A percentile compares a stretch with the other conserved stretches of the same genome.
phyloP scores from a whole-genome alignment of 2,113 vertebrate genomes.

The Suricata suricatta region DNA sequence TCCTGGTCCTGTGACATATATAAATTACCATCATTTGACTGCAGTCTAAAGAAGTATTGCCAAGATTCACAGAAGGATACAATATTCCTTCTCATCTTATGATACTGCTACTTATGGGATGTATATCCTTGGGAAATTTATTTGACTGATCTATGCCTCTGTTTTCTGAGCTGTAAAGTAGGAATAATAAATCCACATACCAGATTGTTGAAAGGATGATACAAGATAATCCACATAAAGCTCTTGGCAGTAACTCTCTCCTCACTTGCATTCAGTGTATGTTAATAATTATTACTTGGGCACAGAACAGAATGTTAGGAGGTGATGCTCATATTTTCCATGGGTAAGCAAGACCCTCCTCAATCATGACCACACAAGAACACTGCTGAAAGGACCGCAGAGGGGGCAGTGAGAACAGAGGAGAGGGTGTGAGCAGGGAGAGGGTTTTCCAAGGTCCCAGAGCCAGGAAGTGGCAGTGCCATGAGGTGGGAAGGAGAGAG shows the following conservation, averaged over 20 bases:
- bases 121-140: not conserved
- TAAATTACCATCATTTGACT: not conserved
- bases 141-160: not conserved
- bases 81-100: not conserved
- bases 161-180: not conserved
- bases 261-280: not conserved
- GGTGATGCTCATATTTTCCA: not conserved
- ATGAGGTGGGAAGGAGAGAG: not conserved
- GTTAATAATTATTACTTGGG: not conserved
- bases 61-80: not conserved
- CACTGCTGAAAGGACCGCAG: not conserved
- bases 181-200: not conserved
- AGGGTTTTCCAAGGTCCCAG: not conserved
- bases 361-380: not conserved
- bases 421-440: not conserved
- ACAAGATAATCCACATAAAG: not conserved
- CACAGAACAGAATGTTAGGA: not conserved
- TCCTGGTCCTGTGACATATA: too few relatives aligned
- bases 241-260: not conserved
- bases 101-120: not conserved
- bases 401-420: not conserved
- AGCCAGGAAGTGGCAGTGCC: not conserved
- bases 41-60: not conserved
- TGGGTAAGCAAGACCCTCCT: not conserved
- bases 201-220: not conserved